Conservation (phyloP, 2,113 vertebrate genomes). For the Neotoma lepida region DNA sequence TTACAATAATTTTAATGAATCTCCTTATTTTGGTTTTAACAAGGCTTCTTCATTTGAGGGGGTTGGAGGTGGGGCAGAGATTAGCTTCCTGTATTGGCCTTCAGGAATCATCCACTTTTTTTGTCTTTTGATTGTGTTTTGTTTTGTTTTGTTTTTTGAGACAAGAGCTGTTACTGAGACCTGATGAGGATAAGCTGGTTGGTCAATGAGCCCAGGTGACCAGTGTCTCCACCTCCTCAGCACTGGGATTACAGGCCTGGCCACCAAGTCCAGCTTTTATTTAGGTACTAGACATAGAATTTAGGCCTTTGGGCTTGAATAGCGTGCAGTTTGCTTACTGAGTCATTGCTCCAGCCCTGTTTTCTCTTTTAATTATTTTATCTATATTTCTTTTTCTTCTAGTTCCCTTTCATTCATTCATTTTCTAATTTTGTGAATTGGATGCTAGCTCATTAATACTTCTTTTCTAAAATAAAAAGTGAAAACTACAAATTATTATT, state of each 20-base stretch:
- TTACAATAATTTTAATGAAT: background rate
- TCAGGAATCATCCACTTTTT: background rate
- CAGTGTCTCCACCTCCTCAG: background rate
- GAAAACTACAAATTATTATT: constrained; percentile 47
- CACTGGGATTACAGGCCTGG: background rate
- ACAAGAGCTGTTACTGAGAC: background rate
- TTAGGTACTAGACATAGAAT: background rate
- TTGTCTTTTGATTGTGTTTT: background rate
- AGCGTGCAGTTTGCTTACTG: background rate
- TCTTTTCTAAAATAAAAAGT: constrained; percentile 52
- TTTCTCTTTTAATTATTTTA: constrained; percentile 20
- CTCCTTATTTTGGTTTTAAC: constrained; percentile 50
- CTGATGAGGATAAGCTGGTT: background rate
- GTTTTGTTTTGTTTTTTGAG: background rate
- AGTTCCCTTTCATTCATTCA: constrained; percentile 21
- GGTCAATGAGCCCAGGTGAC: background rate
- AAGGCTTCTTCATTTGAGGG: background rate
- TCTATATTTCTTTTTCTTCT: constrained; percentile 32
- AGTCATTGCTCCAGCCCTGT: background rate
- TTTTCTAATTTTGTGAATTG: constrained; percentile 29
- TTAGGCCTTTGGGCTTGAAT: background rate
- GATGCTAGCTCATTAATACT: background rate
- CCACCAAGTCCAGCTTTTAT: background rate
- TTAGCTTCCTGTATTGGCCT: background rate
- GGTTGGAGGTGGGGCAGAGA: background rate